Evolutionary conservation across 2,888 invertebrate genomes (phyloP), one percentile per base, ranked within the genome.

Genomic region (Parnassius glacialis): DNA sequence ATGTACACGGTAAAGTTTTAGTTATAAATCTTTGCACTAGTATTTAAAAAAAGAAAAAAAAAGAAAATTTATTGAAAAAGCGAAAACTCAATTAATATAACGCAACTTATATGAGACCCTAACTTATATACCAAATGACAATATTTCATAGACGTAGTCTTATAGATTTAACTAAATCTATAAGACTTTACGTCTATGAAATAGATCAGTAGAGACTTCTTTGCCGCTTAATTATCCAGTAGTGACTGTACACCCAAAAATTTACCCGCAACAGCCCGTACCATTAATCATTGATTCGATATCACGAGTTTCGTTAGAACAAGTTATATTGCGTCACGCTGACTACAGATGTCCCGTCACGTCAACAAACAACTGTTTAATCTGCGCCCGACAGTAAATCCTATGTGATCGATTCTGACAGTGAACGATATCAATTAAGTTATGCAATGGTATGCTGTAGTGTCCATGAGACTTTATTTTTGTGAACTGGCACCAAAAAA

Each of bases 321-420:
- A 71, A 65, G 59, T 52, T 58, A 63, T 59, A 67, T 80, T 77
- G 75, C 80, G 70, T 75, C 77, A 82, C 65, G 64, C 65, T 45
- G 63, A 65, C 57, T 51, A 66, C 62, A 65, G 64, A 62, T 69
- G 65, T 64, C 61, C 64, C 75, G 83, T 79, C 81, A 76, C 74
- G 82, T 84, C 87, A 82, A 81, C 83, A 80, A 76, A 80, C 68
- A 68, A 70, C 70, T 71, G 69, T 79, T 77, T 76, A 80, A 88
- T 85, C 83, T 79, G 68, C 70, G 72, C 75, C 74, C 71, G 67
- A 59, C 61, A 71, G 72, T 70, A 80, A 83, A 83, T 79, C 79
- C 78, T 72, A 70, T 74, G 74, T 85, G 85, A 88, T 88, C 81
- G 85, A 83, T 85, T 74, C 81, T 74, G 81, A 82, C 83, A 80